Percentiles rank a stretch among this genome's conserved stretches.
These are phyloP conservation scores for Dichetophora obliterata DNA, from an alignment of 2,888 invertebrate species.

Conservation along the genomic window DNA sequence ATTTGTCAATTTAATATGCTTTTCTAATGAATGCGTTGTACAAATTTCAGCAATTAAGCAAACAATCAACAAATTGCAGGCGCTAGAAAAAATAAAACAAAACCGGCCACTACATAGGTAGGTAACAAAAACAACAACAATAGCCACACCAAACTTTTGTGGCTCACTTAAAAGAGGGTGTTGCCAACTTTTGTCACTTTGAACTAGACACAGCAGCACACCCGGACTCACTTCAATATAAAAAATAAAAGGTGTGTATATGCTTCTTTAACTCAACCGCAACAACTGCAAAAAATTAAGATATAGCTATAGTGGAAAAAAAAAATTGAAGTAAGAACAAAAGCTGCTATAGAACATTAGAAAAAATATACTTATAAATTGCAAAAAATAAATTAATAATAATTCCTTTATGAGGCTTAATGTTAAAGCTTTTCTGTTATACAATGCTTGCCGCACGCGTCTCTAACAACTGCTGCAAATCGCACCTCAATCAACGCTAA, in stretches of 20 bases:
- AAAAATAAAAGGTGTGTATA: neutral
- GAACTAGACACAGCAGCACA: slow-evolving; percentile 41
- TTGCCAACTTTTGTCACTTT: slow-evolving; percentile 64
- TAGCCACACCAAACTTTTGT: no score
- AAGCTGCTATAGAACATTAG: neutral
- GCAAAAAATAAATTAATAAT: neutral
- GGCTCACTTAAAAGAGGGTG: slow-evolving; percentile 48
- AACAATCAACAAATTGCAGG: slow-evolving; percentile 40
- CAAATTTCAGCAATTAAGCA: slow-evolving; percentile 25
- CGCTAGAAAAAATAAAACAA: no score
- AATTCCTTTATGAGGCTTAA: neutral
- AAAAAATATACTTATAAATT: neutral
- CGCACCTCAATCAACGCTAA: slow-evolving; percentile 43
- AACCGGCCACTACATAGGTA: no score
- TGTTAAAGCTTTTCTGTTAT: neutral
- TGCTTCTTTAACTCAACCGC: neutral
- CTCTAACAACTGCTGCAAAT: slow-evolving; percentile 53
- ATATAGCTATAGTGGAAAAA: no score
- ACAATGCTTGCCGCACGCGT: slow-evolving; percentile 53
- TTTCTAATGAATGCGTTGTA: neutral
- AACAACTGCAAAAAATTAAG: neutral
- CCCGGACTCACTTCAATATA: neutral
- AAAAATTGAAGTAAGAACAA: neutral
- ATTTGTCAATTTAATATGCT: no score
- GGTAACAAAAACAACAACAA: no score